These are phyloP conservation scores for Condylura cristata DNA, from an alignment of 2,113 vertebrate species.

Conservation along the genomic window DNA sequence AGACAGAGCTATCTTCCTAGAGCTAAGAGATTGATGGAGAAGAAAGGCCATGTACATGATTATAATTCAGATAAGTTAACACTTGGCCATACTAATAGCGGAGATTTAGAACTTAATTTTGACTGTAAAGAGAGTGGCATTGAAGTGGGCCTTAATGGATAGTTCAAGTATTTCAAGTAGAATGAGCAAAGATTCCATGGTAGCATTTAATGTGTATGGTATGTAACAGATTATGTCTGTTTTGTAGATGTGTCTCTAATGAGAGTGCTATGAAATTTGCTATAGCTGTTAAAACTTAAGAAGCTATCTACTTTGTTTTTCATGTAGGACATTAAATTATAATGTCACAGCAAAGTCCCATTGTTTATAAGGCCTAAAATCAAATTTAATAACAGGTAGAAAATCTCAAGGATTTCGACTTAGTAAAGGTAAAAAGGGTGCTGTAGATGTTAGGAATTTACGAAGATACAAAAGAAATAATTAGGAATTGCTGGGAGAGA, in stretches of 20 bases:
- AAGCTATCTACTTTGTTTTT: neutral
- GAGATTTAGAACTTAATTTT: constrained; percentile 34
- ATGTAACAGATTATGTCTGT: neutral
- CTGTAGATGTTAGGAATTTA: neutral
- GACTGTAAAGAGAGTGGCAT: neutral
- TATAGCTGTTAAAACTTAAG: neutral
- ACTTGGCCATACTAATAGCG: neutral
- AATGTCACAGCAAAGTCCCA: neutral
- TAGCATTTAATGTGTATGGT: neutral
- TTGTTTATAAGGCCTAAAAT: neutral
- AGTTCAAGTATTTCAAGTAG: neutral
- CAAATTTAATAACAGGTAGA: neutral
- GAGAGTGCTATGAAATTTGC: neutral
- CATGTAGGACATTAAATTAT: neutral
- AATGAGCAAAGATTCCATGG: neutral
- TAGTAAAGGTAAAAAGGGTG: neutral
- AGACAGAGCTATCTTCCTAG: neutral
- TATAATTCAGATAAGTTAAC: constrained; percentile 32
- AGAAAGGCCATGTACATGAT: neutral
- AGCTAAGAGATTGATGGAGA: neutral
- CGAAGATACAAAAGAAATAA: neutral
- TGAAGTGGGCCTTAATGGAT: neutral
- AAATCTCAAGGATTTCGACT: neutral
- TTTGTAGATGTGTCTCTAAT: neutral
- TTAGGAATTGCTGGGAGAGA: neutral